A percentile compares a stretch with the other conserved stretches of the same genome.
phyloP scores from a whole-genome alignment of 64 coral and sea anemone genomes.

The Actinia equina region DNA sequence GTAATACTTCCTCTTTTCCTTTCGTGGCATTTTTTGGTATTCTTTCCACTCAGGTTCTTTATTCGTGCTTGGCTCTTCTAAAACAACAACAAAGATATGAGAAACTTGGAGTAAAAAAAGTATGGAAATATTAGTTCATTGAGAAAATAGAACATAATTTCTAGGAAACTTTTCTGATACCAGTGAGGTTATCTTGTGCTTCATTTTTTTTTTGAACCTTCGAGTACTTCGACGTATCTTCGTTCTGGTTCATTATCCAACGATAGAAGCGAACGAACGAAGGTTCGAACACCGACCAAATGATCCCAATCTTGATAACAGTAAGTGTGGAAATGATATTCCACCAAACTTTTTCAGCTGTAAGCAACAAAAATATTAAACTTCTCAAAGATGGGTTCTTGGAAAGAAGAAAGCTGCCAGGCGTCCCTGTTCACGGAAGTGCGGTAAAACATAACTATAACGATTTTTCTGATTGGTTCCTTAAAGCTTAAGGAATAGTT shows the following conservation, averaged over 20 bases:
- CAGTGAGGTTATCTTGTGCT: background rate
- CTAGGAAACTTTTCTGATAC: background rate
- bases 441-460: background rate
- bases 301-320: background rate
- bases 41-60: conserved; percentile 28
- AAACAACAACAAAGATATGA: background rate
- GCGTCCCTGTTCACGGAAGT: background rate
- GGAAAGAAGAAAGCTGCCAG: background rate
- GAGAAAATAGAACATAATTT: background rate
- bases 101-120: background rate
- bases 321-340: background rate
- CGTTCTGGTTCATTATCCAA: background rate
- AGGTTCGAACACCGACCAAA: background rate
- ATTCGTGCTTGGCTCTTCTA: background rate
- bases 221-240: background rate
- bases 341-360: background rate
- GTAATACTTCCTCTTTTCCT: conserved; percentile 64
- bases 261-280: background rate
- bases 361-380: background rate
- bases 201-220: background rate
- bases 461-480: background rate
- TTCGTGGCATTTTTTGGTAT: conserved; percentile 38
- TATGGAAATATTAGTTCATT: background rate
- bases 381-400: background rate
- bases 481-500: background rate